Evolutionary conservation across 2,888 invertebrate genomes (phyloP).

Genomic region (Halictus ligatus): DNA sequence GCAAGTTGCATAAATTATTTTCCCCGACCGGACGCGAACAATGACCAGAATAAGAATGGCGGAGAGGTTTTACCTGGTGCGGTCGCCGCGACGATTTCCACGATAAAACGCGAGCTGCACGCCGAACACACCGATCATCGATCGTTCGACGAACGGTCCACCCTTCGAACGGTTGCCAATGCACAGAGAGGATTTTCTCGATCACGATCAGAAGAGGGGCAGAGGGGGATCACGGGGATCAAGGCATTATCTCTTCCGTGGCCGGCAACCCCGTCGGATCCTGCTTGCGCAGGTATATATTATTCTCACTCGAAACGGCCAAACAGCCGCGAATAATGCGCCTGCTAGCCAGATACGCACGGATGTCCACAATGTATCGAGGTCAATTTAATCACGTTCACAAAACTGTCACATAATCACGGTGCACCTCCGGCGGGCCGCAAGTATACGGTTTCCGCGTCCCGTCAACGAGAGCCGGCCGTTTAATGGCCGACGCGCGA

Average conservation of each 20-base stretch:
- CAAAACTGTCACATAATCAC: constrained; percentile 72
- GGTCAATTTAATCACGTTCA: constrained; percentile 73
- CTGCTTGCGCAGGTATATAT: background rate
- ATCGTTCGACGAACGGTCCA: constrained; percentile 10
- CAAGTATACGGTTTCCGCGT: constrained; percentile 43
- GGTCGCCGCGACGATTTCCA: constrained; percentile 52
- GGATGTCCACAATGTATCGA: constrained; percentile 68
- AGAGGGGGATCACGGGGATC: background rate
- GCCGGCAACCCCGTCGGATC: background rate
- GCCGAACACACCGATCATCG: constrained; percentile 49
- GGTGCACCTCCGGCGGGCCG: constrained; percentile 57
- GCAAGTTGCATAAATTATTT: constrained; percentile 60
- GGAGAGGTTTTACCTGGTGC: constrained; percentile 60
- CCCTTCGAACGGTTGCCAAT: background rate
- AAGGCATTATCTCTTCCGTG: background rate
- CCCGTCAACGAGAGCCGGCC: constrained; percentile 31
- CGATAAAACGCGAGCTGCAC: constrained; percentile 50
- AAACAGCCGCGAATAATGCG: constrained; percentile 52
- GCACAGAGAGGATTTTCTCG: constrained; percentile 5
- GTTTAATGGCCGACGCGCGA: constrained; percentile 24
- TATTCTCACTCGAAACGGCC: constrained; percentile 37
- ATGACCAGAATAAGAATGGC: constrained; percentile 46
- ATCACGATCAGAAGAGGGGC: background rate
- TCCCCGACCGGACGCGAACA: constrained; percentile 41
- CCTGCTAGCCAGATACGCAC: constrained; percentile 43